Base-by-base conservation (phyloP, 2,797 vertebrate genomes). In the Cyprinella venusta region DNA sequence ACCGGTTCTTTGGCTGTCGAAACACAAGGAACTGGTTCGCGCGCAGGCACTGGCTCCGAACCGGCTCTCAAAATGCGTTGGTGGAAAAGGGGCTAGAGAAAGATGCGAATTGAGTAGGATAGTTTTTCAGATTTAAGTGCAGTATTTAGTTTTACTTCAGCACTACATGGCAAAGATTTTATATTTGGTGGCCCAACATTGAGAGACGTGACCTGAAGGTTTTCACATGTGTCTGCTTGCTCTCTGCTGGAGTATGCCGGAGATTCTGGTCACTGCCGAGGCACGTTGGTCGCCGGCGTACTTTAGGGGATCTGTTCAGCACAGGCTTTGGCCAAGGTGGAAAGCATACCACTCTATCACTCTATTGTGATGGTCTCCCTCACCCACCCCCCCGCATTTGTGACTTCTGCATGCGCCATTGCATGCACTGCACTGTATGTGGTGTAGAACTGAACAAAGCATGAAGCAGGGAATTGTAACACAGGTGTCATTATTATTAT, bases 201-300 rank as follows among this genome's bases (percentile, higher is more conserved):
- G 38, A 56, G 33, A 82, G 21, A 42, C 30, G 3, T 82, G 71
- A 71, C n/a, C n/a, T 67, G 19, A 83, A 69, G 48, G 50, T 80
- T 50, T 96, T 87, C 96, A 79, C 76, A 93, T 92, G 92, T 97
- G 90, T 96, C 94, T 96, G 84, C 88, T 95, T 90, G 93, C 93
- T 91, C 93, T 89, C 86, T 95, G 93, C 93, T 87, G 90, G 91
- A 99, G 98, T 96, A 91, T 95, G 97, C 24, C 96, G 97, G 96
- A 97, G 96, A 86, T 98, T 97, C 93, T 98, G 97, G 97, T 99
- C 98, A 91, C 93, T 99, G 92, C 97, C 98, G 91, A 96, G 96
- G 93, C 96, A 98, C 86, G 67, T 95, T 90, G 97, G 97, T 91
- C 96, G 96, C 86, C 96, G 97, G 91, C 96, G 96, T 94, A 99